Percentiles rank a stretch among this genome's conserved stretches.
These are phyloP conservation scores for Rhyacichthys aspro DNA, from an alignment of 2,797 vertebrate genomes.

Conservation along the genomic window DNA sequence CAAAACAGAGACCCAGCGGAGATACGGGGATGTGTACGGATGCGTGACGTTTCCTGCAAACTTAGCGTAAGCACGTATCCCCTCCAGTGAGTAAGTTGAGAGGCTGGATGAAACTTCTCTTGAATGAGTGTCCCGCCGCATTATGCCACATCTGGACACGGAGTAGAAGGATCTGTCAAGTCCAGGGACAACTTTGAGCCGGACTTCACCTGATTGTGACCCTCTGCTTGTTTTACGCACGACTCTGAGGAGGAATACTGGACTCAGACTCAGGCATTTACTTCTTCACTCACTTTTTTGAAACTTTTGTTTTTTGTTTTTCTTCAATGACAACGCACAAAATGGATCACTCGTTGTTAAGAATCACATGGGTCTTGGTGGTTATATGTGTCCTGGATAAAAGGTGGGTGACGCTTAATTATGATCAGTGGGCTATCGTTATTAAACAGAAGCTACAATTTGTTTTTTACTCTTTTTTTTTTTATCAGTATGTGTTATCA, in stretches of 20 bases:
- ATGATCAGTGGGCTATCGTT: no score
- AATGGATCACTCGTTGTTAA: conserved; percentile 74
- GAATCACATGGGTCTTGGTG: conserved; percentile 68
- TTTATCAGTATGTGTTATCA: no score
- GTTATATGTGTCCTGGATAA: conserved; percentile 69
- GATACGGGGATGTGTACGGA: conserved; percentile 52
- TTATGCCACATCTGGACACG: conserved; percentile 69
- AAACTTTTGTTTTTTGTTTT: conserved; percentile 12
- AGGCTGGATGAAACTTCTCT: conserved; percentile 60
- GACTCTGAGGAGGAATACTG: conserved; percentile 52
- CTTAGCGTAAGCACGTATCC: conserved; percentile 32
- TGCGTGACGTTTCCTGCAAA: conserved; percentile 49
- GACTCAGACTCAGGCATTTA: conserved; percentile 26
- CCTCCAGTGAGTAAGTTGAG: conserved; percentile 52
- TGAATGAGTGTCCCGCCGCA: conserved; percentile 71
- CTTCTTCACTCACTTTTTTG: conserved; percentile 2
- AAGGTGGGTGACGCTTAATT: conserved; percentile 70
- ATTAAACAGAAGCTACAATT: no score
- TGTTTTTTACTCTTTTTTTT: no score
- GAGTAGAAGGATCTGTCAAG: conserved; percentile 54
- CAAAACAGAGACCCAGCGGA: conserved; percentile 43
- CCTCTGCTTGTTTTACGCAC: conserved; percentile 16
- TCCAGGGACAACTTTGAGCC: conserved; percentile 37
- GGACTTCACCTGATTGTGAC: conserved; percentile 45
- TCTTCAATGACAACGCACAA: conserved; percentile 31